phyloP scores from a whole-genome alignment of 2,113 vertebrate species.

The Silurus meridionalis region DNA sequence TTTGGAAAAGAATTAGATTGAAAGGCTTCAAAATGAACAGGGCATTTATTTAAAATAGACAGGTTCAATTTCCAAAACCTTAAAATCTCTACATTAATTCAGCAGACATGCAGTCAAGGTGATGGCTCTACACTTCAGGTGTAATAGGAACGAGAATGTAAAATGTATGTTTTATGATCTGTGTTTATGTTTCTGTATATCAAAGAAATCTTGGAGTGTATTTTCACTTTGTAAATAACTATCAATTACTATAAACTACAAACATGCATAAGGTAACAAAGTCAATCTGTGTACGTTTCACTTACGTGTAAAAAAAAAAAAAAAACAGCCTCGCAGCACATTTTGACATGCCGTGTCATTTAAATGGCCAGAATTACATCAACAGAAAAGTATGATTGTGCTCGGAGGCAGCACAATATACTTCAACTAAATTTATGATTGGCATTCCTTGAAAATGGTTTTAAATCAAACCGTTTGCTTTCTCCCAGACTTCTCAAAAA shows the following conservation, averaged over 20 bases:
- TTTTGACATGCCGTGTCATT: constrained; percentile 13
- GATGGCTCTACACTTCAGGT: constrained; percentile 10
- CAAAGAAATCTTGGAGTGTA: not conserved
- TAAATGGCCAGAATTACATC: constrained; percentile 24
- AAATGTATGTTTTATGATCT: not conserved
- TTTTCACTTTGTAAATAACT: not conserved
- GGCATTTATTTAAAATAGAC: constrained; percentile 27
- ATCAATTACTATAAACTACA: not conserved
- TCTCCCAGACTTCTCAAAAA: constrained; percentile 69
- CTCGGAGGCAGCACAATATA: constrained; percentile 28
- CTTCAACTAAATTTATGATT: constrained; percentile 38
- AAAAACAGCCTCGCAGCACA: not conserved
- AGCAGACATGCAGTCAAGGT: not conserved
- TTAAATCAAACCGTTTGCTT: constrained; percentile 62
- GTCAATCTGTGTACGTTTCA: not conserved
- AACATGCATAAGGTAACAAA: not conserved
- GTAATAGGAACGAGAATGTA: not conserved
- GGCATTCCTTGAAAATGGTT: constrained; percentile 49
- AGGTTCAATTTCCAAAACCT: constrained; percentile 8
- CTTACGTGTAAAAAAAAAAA: not conserved
- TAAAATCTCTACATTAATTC: constrained; percentile 25
- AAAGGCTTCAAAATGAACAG: constrained; percentile 38
- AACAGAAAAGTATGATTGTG: constrained; percentile 25
- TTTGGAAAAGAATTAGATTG: constrained; percentile 44
- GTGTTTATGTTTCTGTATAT: not conserved